Evolutionary conservation across 2,113 vertebrate species (phyloP).

Genomic region (Pedionomus torquatus): DNA sequence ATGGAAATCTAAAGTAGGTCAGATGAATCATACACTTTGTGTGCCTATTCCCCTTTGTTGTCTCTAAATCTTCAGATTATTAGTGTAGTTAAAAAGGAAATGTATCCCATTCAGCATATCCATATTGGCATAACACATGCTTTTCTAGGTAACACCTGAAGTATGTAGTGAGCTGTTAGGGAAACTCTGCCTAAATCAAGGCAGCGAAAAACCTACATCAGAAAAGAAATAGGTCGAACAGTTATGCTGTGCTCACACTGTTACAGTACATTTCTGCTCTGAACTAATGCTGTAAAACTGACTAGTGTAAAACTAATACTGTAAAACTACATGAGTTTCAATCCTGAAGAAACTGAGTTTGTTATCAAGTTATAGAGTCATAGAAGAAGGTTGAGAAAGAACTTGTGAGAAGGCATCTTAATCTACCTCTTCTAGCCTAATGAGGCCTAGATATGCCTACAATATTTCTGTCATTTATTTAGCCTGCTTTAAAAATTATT

Average conservation of each 20-base stretch:
- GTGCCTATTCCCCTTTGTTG: not conserved
- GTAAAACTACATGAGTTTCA: not conserved
- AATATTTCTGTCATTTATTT: not conserved
- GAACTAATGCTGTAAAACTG: not conserved
- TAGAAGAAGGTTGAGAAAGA: not conserved
- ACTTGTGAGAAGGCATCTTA: not conserved
- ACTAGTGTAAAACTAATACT: not conserved
- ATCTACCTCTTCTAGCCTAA: not conserved
- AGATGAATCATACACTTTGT: not conserved
- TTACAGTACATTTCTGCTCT: not conserved
- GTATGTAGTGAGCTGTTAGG: fast-evolving
- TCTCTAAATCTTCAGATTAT: not conserved
- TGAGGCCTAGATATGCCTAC: not conserved
- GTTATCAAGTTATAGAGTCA: fast-evolving
- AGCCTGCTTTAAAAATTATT: not conserved
- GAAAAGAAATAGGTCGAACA: not conserved
- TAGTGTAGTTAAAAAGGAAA: not conserved
- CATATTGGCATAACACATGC: not conserved
- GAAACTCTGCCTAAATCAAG: not conserved
- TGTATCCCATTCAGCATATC: not conserved
- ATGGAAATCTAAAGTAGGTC: conserved; percentile 12
- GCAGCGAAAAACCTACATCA: not conserved
- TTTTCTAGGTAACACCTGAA: not conserved
- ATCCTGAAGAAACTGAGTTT: not conserved
- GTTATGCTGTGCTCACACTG: not conserved